Percentiles rank a stretch among this genome's conserved stretches.
Evolutionary conservation across 2,888 invertebrate species (phyloP).

Genomic region (Mesopsocus fuscifrons): DNA sequence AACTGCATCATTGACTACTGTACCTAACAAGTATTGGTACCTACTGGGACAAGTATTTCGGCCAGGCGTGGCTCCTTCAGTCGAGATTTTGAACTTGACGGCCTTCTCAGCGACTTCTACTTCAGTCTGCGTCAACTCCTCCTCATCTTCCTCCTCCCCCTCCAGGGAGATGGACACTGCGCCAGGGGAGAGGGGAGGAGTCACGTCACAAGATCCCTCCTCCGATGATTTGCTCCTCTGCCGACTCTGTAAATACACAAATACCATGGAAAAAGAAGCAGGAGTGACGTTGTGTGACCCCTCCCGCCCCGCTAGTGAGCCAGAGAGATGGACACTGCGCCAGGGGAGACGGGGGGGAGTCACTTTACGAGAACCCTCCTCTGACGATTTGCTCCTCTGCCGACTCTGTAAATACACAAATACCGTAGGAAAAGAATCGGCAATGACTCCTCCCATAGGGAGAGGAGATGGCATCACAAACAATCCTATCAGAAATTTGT

Average conservation of each 20-base stretch:
- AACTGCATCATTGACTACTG: too few relatives aligned
- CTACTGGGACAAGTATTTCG: conserved; percentile 37
- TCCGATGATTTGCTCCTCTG: conserved; percentile 5
- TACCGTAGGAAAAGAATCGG: too few relatives aligned
- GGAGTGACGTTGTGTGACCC: too few relatives aligned
- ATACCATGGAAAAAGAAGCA: too few relatives aligned
- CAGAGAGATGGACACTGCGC: conserved; percentile 11
- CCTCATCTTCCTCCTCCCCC: conserved; percentile 19
- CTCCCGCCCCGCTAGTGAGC: too few relatives aligned
- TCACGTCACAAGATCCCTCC: conserved; percentile 9
- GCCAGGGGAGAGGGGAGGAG: background rate
- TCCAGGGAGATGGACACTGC: conserved; percentile 13
- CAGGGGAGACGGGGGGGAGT: background rate
- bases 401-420: conserved; percentile 1
- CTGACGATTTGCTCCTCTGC: conserved; percentile 4
- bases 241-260: background rate
- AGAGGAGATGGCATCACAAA: too few relatives aligned
- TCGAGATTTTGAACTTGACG: conserved; percentile 55
- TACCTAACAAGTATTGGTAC: too few relatives aligned
- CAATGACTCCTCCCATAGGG: too few relatives aligned
- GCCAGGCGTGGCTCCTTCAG: conserved; percentile 36
- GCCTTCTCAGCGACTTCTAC: conserved; percentile 50
- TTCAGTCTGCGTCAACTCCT: conserved; percentile 43
- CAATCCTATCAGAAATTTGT: too few relatives aligned
- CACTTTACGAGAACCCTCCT: conserved; percentile 9